Percentiles rank a stretch among this genome's conserved stretches.
Conservation (phyloP, 2,113 vertebrate genomes). For the Corythornis cristatus region DNA sequence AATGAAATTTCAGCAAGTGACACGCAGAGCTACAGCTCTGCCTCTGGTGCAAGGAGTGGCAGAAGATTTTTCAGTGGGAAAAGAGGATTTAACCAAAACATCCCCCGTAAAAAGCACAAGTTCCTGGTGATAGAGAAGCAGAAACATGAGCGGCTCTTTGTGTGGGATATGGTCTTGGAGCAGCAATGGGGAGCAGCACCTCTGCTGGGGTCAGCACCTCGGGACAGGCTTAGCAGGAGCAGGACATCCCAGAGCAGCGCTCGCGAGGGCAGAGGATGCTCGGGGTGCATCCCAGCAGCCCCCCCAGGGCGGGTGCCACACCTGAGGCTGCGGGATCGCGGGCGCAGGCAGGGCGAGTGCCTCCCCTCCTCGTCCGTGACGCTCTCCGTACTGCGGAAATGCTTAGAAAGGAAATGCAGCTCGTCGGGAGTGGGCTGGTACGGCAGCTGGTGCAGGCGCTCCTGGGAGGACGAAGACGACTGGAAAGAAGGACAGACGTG, state of each 20-base stretch:
- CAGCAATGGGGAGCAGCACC: neutral
- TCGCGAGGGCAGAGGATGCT: neutral
- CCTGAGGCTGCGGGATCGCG: constrained; percentile 95
- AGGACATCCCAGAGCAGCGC: neutral
- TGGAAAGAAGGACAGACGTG: constrained; percentile 40
- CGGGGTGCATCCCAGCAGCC: fast-evolving
- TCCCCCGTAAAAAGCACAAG: neutral
- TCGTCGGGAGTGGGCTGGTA: constrained; percentile 97
- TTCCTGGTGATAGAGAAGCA: neutral
- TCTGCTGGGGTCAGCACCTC: fast-evolving
- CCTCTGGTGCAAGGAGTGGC: neutral
- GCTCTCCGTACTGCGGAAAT: constrained; percentile 95
- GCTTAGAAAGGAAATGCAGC: constrained; percentile 94
- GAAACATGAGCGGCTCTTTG: neutral
- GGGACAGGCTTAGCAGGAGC: neutral
- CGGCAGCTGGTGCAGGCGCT: constrained; percentile 95
- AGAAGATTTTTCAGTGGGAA: neutral
- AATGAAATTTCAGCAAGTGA: neutral
- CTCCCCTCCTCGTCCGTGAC: constrained; percentile 87
- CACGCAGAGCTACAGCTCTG: neutral
- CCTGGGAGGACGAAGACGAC: constrained; percentile 97
- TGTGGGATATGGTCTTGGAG: neutral
- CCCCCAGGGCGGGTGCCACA: neutral
- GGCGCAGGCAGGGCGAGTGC: constrained; percentile 84
- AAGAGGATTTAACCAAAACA: neutral